Evolutionary conservation across 2,888 invertebrate species (phyloP).

Genomic region (Gnatocerus cornutus): DNA sequence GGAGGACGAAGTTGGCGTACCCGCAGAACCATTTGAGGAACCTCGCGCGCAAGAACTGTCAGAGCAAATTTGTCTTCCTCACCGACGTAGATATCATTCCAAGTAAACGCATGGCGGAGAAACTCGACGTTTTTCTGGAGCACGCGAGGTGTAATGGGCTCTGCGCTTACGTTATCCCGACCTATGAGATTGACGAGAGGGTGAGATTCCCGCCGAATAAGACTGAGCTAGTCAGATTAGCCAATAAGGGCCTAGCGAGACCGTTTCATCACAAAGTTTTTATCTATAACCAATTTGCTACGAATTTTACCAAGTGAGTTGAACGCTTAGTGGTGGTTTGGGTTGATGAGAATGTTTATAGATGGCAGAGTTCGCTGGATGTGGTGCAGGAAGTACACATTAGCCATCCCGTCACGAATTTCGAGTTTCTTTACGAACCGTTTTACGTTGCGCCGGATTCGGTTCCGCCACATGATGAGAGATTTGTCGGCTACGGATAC

Average conservation of each 20-base stretch:
- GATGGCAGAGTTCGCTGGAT: constrained; percentile 77
- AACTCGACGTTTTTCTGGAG: constrained; percentile 80
- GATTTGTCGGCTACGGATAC: constrained; percentile 93
- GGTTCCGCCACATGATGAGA: constrained; percentile 89
- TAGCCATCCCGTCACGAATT: constrained; percentile 89
- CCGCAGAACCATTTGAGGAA: constrained; percentile 94
- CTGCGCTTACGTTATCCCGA: constrained; percentile 93
- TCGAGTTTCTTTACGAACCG: constrained; percentile 91
- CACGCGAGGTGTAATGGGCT: constrained; percentile 73
- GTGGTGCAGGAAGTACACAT: constrained; percentile 80
- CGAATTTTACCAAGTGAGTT: constrained; percentile 88
- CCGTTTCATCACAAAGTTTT: constrained; percentile 95
- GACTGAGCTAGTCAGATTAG: constrained; percentile 82
- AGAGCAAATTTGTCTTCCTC: constrained; percentile 85
- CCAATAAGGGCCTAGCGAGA: constrained; percentile 86
- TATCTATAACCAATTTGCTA: constrained; percentile 93
- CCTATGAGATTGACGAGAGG: constrained; percentile 88
- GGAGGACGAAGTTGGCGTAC: constrained; percentile 85
- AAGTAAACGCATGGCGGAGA: constrained; percentile 80
- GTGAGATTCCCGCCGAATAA: constrained; percentile 88
- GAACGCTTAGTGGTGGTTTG: background rate
- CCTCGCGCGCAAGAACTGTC: constrained; percentile 88
- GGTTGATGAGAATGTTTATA: constrained; percentile 56
- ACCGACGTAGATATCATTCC: constrained; percentile 94
- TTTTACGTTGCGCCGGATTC: constrained; percentile 90